Evolutionary conservation across 1,140 invertebrate species (phyloP), one percentile per base, ranked within the genome.

Genomic region (Antheraea pernyi): DNA sequence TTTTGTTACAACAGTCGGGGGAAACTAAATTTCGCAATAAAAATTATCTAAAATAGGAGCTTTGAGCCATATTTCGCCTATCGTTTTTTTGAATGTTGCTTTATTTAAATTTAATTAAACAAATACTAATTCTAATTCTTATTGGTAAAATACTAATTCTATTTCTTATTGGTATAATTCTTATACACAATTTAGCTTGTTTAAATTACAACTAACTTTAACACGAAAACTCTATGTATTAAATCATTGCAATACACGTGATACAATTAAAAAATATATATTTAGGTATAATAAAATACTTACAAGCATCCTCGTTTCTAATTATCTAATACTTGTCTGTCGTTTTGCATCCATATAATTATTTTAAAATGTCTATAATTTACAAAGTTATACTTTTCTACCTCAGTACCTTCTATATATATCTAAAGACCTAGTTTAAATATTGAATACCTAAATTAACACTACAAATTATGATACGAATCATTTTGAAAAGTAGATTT

Each of bases 271-370:
- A 53, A 53, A 10, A 53, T 16, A 53, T 6, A 48, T 16, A 53
- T 42, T 1, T 10, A 42, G 11, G 11, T 10, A 42, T 16, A 0
- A 53, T 19, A 60, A 4, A 62, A 59, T 71, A 71, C 70, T 71
- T 67, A 71, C 70, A 22, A 63, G 37, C 11, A n/a, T 63, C 61
- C 61, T 63, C 59, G 0, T 22, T 8, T 16, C 3, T 37, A 37
- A 53, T 53, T 13, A 37, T 63, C 16, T 36, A 63, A 37, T 37
- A 37, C 9, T 18, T 61, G 16, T 53, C 46, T 53, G 13, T 6
- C 13, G 1, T 53, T 53, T 6, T 53, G 39, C 1, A 7, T 42
- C 39, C 7, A 42, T 4, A 42, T 1, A 42, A 42, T 42, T 11
- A 42, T 2, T 53, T 16, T 2, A 6, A 53, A 53, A 53, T 53